Evolutionary conservation across 1,140 invertebrate genomes (phyloP).

Genomic region (Branchinecta lynchi): DNA sequence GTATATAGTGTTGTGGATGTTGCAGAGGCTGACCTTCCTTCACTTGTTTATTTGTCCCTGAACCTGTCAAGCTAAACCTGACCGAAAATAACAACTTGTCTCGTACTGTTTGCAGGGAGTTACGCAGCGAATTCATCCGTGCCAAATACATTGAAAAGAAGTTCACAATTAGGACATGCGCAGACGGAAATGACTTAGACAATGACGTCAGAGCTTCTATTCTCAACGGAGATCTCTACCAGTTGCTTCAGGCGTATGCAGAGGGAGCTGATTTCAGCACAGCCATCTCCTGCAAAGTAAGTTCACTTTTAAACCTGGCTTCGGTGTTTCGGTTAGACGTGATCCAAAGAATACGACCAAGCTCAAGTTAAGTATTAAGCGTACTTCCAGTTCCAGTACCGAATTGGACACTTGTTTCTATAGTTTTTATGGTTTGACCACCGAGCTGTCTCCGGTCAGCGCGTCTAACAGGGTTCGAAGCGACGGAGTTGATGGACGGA

Average conservation of each 20-base stretch:
- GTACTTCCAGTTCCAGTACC: no score
- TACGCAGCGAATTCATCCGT: slow-evolving; percentile 79
- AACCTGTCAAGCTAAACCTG: no score
- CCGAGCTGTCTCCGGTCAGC: no score
- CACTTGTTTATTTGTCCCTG: no score
- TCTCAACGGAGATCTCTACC: slow-evolving; percentile 66
- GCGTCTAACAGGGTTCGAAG: no score
- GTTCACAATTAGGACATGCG: slow-evolving; percentile 62
- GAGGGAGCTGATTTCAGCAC: slow-evolving; percentile 75
- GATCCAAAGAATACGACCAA: neutral
- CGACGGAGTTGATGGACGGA: no score
- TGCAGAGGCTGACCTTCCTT: no score
- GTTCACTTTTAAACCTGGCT: slow-evolving; percentile 23
- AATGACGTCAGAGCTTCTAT: slow-evolving; percentile 81
- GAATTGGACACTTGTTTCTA: no score
- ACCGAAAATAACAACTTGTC: no score
- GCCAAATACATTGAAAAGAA: slow-evolving; percentile 88
- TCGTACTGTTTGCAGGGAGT: slow-evolving; percentile 52
- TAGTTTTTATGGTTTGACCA: no score
- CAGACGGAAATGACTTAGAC: slow-evolving; percentile 54
- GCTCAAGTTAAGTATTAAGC: no score
- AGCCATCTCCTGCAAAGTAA: slow-evolving; percentile 55
- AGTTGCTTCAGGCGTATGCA: slow-evolving; percentile 78
- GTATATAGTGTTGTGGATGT: no score
- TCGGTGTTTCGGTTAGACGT: neutral